Evolutionary conservation across 2,888 invertebrate genomes (phyloP), one percentile per base, ranked within the genome.

Genomic region (Gasteruption jaculator): DNA sequence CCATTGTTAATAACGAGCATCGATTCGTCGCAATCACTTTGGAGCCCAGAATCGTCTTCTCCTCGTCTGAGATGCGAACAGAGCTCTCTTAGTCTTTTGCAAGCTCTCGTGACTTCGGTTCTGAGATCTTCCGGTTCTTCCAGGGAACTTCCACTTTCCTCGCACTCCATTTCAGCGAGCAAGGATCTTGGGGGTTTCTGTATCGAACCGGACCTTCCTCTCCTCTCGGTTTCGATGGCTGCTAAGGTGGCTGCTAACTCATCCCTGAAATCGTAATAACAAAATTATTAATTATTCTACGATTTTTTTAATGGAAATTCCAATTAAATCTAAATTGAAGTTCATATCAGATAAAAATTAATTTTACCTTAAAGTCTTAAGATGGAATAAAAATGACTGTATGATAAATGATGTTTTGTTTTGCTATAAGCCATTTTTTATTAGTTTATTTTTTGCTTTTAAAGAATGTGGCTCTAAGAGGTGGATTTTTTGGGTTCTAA

Each of bases 81-180:
- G 45, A 88, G 72, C 36, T 84, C 76, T 55, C 86, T 75, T 48
- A 89, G 73, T 66, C 88, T 82, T 57, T 86, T 82, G 61, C 69
- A 65, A 30, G 72, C 70, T 37, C 65, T 61, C 11, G 63, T 58
- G 68, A 73, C 79, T 73, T 78, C 83, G 76, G 63, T 74, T 63
- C 52, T 71, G 52, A 62, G 68, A 60, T 57, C 63, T 51, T 73
- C 71, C 33, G 65, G 69, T 37, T 72, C 74, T 6, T 71, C 71
- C 32, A 79, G 76, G n/a, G 76, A 77, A 38, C 57, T 61, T 10
- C 74, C 74, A 2, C 80, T 81, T 45, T 86, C 86, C 54, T 82
- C 82, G 36, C 86, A 80, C 68, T 92, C 91, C 83, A 94, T 88
- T 77, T 94, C 93, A 52, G 88, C 90, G 64, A 90, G 87, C 44